These are phyloP conservation scores for Felis catus DNA, from an alignment of 2,113 vertebrate genomes.

Conservation along the genomic window F.catus_Fca126_mat1.0 CM031417.1:135281001-135281500, in stretches of 20 bases:
- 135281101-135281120: neutral
- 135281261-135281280: neutral
- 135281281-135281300: neutral
- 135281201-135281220: constrained; percentile 22
- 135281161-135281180: constrained; percentile 16
- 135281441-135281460: neutral
- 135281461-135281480: neutral
- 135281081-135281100: rapidly evolving
- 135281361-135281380: neutral
- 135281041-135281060: neutral
- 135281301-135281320: rapidly evolving
- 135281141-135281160: neutral
- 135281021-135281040: neutral
- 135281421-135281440: too few relatives aligned
- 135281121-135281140: constrained; percentile 22
- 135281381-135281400: neutral
- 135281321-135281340: neutral
- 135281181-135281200: constrained; percentile 1
- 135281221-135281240: neutral
- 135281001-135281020: too few relatives aligned
- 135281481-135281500: neutral
- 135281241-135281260: neutral
- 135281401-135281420: neutral
- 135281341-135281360: neutral
- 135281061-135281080: neutral